Percentiles rank a stretch among this genome's conserved stretches.
phyloP scores from a whole-genome alignment of 2,888 invertebrate species.

The Aspidiotus rigidus region DNA sequence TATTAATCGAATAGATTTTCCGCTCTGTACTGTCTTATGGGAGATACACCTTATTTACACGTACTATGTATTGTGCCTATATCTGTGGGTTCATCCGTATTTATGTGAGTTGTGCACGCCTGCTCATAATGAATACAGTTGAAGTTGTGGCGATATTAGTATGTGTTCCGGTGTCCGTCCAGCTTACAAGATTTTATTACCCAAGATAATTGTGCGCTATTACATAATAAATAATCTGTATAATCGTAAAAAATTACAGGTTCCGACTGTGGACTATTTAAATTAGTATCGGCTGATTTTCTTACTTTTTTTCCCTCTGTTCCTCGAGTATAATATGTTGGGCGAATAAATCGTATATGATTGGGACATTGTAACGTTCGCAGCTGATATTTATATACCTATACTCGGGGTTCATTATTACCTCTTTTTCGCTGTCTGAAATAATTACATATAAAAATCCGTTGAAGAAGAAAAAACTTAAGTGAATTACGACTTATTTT shows the following conservation, averaged over 20 bases:
- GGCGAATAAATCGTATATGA: not conserved
- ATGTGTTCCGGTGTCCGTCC: not conserved
- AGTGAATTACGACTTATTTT: not conserved
- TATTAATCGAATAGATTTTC: too few species aligned
- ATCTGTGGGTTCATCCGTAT: too few species aligned
- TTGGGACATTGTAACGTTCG: not conserved
- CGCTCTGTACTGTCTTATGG: too few species aligned
- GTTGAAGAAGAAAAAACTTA: not conserved
- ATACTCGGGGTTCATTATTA: not conserved
- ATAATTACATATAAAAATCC: conserved; percentile 1
- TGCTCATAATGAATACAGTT: not conserved
- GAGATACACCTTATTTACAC: too few species aligned
- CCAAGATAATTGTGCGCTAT: conserved; percentile 19
- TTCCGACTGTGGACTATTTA: conserved; percentile 12
- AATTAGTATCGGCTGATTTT: conserved; percentile 12
- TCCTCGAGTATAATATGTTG: not conserved
- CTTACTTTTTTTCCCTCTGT: not conserved
- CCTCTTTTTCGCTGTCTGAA: conserved; percentile 2
- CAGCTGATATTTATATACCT: not conserved
- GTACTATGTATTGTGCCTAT: too few species aligned
- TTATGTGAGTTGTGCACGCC: not conserved
- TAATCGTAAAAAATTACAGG: conserved; percentile 6
- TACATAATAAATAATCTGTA: conserved; percentile 14
- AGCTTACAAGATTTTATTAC: conserved; percentile 2
- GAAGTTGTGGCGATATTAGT: not conserved